Conservation (phyloP, 2,113 vertebrate species). For the Saguinus imperator region DNA sequence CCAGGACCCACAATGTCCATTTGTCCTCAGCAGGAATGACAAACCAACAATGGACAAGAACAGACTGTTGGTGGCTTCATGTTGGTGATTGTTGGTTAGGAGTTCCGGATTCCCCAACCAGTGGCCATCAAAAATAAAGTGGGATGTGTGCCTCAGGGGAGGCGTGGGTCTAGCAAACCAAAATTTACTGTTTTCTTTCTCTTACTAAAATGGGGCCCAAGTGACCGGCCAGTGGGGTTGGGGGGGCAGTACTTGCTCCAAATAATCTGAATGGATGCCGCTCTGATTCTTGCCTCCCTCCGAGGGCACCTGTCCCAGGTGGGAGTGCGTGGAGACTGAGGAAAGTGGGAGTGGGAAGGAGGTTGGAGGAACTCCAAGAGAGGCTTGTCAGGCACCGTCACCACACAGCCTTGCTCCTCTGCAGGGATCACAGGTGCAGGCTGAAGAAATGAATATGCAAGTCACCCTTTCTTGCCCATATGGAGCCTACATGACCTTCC, state of each 20-base stretch:
- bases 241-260: not conserved
- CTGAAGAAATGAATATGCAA: slow-evolving; percentile 12
- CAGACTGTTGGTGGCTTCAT: not conserved
- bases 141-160: slow-evolving; percentile 10
- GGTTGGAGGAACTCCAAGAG: not conserved
- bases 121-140: slow-evolving; percentile 22
- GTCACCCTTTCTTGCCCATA: not conserved
- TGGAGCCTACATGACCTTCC: not conserved
- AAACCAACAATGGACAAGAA: not conserved
- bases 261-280: not conserved
- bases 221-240: slow-evolving; percentile 22
- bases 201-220: slow-evolving; percentile 30
- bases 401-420: not conserved
- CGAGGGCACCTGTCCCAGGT: not conserved
- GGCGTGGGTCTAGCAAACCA: not conserved
- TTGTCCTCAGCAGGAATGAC: not conserved
- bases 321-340: not conserved
- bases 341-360: not conserved
- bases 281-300: slow-evolving; percentile 23
- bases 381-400: not conserved
- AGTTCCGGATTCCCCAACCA: not conserved
- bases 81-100: not conserved
- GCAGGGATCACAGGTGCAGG: not conserved
- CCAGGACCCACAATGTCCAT: not conserved
- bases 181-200: slow-evolving; percentile 38